A percentile compares a stretch with the other conserved stretches of the same genome.
Evolutionary conservation across 2,113 vertebrate species (phyloP).

Genomic region (Oryctolagus cuniculus): mOryCun1.1 NC_091453.1:83333501-83334000

Average conservation of each 20-base stretch:
- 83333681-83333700: background rate
- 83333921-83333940: conserved; percentile 18
- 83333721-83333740: background rate
- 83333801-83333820: background rate
- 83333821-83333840: background rate
- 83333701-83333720: background rate
- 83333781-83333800: background rate
- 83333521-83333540: background rate
- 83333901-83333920: background rate
- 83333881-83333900: background rate
- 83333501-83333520: background rate
- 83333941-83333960: background rate
- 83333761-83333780: background rate
- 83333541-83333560: background rate
- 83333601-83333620: background rate
- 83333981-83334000: conserved; percentile 49
- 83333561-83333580: background rate
- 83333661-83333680: background rate
- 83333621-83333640: background rate
- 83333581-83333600: background rate
- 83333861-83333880: background rate
- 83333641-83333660: background rate
- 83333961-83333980: background rate
- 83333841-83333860: background rate
- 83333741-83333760: background rate